A percentile compares a stretch with the other conserved stretches of the same genome.
These are phyloP conservation scores for Physella acuta DNA, from an alignment of 1,140 invertebrate species.

Conservation along the genomic window DNA sequence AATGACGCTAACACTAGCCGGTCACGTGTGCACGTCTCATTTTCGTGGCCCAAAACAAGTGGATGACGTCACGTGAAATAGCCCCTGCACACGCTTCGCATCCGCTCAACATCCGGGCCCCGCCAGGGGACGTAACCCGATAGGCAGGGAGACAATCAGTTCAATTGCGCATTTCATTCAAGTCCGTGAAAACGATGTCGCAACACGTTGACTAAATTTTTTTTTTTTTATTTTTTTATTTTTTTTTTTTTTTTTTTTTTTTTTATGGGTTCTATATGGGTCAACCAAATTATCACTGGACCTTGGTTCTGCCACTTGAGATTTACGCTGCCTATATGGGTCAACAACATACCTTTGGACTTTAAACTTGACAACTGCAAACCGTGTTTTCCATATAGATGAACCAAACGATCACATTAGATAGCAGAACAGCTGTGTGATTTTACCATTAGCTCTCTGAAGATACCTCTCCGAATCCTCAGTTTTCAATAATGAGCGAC, in stretches of 20 bases:
- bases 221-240: background rate
- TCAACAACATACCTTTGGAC: too few relatives aligned
- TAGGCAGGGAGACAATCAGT: background rate
- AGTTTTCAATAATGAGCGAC: too few relatives aligned
- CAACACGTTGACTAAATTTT: background rate
- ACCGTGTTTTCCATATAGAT: too few relatives aligned
- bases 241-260: background rate
- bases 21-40: background rate
- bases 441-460: too few relatives aligned
- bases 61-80: background rate
- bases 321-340: too few relatives aligned
- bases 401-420: too few relatives aligned
- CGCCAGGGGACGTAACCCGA: background rate
- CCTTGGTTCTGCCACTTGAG: too few relatives aligned
- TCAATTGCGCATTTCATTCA: constrained; percentile 20
- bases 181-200: background rate
- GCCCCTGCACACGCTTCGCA: background rate
- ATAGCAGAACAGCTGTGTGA: too few relatives aligned
- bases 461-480: too few relatives aligned
- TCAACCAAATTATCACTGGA: too few relatives aligned
- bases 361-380: too few relatives aligned
- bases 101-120: background rate
- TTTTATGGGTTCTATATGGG: too few relatives aligned
- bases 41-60: background rate
- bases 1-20: background rate